Evolutionary conservation across 2,888 invertebrate genomes (phyloP), one percentile per base, ranked within the genome.

Genomic region (Argyresthia goedartella): DNA sequence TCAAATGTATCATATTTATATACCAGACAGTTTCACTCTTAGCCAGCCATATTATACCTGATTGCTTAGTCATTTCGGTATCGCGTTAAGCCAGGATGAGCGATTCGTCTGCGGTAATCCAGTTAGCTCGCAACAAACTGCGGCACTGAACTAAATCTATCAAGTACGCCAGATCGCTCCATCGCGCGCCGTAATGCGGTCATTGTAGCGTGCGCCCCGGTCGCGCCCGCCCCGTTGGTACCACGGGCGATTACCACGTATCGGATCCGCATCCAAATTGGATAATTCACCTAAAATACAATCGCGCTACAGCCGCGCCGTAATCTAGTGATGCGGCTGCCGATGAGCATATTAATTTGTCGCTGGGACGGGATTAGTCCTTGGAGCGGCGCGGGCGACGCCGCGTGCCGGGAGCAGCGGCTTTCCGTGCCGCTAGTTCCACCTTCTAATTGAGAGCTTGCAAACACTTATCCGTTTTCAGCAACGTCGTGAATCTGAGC

Each of bases 271-370:
- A 11, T 75, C 78, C 85, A 87, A 88, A 89, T 89, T 88, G 88
- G 89, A 88, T 89, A 89, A 89, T 89, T 89, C 89, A 88, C 88
- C 89, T 89, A 89, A 89, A 89, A 89, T 86, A 89, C 88, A 85
- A 86, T 87, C 86, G 88, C 76, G 79, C 76, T 72, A 76, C 81
- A 76, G 81, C 84, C 78, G 82, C 78, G 73, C 71, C 73, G 77
- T 85, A 86, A 82, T 81, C 84, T 79, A 81, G 77, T 80, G 80
- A 76, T 76, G 82, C 73, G 76, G 75, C 77, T 77, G 80, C 80
- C 84, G 82, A 86, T 84, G 85, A 82, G 80, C 85, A 81, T 84
- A 84, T 82, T 84, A 84, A 85, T 85, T 81, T 82, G 82, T 82
- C 77, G 75, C 76, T 75, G 75, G 72, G 74, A 81, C 76, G 73